Conservation (phyloP, 2,888 invertebrate species). For the Lycophotia porphyrea region DNA sequence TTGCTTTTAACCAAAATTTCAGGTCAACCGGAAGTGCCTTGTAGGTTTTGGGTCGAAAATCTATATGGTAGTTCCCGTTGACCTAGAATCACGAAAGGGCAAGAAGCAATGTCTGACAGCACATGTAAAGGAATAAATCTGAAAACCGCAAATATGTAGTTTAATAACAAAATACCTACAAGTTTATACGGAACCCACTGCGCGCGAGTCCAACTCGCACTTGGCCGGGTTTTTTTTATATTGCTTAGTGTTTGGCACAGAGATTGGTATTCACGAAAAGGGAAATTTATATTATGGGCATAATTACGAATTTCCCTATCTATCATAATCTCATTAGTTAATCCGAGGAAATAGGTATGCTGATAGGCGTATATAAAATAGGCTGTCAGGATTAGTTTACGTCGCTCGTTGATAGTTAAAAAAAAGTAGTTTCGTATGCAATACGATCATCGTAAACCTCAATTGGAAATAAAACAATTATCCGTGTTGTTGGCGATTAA, state of each 20-base stretch:
- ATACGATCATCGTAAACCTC: slow-evolving; percentile 62
- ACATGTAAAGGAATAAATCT: too few relatives aligned
- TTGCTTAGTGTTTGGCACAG: neutral
- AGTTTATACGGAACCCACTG: too few relatives aligned
- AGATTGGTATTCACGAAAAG: neutral
- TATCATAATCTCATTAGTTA: neutral
- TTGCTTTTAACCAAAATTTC: too few relatives aligned
- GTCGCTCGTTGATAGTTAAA: slow-evolving; percentile 5
- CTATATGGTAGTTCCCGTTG: too few relatives aligned
- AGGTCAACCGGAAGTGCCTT: too few relatives aligned
- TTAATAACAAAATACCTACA: too few relatives aligned
- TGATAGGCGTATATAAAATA: slow-evolving; percentile 9
- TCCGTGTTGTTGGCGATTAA: slow-evolving; percentile 72
- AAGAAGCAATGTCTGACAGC: too few relatives aligned
- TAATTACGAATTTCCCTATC: neutral
- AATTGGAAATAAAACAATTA: slow-evolving; percentile 73
- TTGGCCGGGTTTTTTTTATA: too few relatives aligned
- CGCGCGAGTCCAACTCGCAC: too few relatives aligned
- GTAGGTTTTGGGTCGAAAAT: too few relatives aligned
- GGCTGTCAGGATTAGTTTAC: neutral
- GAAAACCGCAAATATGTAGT: too few relatives aligned
- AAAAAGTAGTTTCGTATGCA: slow-evolving; percentile 29
- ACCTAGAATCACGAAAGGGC: too few relatives aligned
- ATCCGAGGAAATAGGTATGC: neutral
- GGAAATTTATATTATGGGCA: neutral